phyloP scores from a whole-genome alignment of 2,113 vertebrate genomes.

The Sorex fumeus region DNA sequence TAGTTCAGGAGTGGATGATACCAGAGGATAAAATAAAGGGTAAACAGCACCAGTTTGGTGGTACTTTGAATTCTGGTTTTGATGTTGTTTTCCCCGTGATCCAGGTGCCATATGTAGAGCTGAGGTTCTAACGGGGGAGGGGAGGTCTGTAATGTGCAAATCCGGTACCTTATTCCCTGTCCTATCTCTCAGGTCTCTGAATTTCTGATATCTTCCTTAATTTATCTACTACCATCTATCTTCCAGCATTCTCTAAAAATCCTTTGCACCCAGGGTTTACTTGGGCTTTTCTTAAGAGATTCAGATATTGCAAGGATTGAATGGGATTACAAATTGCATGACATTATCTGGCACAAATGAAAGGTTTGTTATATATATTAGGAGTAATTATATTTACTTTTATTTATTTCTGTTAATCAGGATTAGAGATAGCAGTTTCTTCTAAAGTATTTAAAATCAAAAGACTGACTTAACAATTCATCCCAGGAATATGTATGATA shows the following conservation, averaged over 20 bases:
- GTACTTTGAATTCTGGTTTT: background rate
- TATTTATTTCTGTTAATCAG: constrained; percentile 1
- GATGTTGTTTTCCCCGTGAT: too few relatives aligned
- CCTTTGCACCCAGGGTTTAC: background rate
- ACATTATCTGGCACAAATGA: background rate
- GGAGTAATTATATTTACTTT: background rate
- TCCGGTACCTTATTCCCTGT: too few relatives aligned
- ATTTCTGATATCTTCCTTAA: background rate
- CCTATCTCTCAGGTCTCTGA: too few relatives aligned
- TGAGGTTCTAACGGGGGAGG: too few relatives aligned
- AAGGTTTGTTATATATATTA: constrained; percentile 28
- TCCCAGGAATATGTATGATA: background rate
- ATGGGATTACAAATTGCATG: background rate
- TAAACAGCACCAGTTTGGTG: background rate
- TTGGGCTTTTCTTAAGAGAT: background rate
- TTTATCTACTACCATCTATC: background rate
- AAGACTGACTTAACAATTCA: constrained; percentile 32
- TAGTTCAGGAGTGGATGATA: background rate
- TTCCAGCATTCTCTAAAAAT: background rate
- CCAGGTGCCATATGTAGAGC: too few relatives aligned
- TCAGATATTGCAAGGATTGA: background rate
- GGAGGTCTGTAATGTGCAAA: too few relatives aligned
- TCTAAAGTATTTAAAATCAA: constrained; percentile 8
- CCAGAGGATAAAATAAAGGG: background rate
- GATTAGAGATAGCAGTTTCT: constrained; percentile 1